These are phyloP conservation scores for Drosophila hydei DNA, from an alignment of 1,140 invertebrate genomes.

Conservation along the genomic window DNA sequence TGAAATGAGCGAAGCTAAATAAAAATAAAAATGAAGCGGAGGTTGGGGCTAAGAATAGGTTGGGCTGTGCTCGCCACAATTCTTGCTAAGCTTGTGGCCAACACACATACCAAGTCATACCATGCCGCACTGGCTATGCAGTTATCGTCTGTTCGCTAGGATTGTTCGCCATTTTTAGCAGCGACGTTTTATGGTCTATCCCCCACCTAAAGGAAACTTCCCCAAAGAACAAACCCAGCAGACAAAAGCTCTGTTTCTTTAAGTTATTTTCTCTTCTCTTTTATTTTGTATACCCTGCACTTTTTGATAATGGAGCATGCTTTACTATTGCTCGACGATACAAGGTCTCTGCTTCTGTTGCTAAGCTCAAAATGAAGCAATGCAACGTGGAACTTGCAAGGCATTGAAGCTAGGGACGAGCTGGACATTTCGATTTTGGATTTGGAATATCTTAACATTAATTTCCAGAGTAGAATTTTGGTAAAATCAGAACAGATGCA, in stretches of 20 bases:
- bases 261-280: conserved; percentile 43
- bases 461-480: no score
- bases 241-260: conserved; percentile 65
- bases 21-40: conserved; percentile 71
- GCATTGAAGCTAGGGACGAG: no score
- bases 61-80: conserved; percentile 47
- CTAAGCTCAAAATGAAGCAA: no score
- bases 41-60: neutral
- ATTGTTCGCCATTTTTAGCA: conserved; percentile 55
- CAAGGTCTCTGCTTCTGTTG: no score
- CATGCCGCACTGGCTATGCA: conserved; percentile 40
- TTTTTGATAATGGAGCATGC: no score
- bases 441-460: no score
- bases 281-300: neutral
- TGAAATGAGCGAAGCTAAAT: conserved; percentile 63
- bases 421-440: no score
- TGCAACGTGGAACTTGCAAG: no score
- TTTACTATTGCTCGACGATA: no score
- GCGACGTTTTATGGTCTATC: conserved; percentile 50
- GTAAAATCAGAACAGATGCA: no score
- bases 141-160: conserved; percentile 69
- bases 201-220: conserved; percentile 4
- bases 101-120: conserved; percentile 25
- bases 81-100: conserved; percentile 55
- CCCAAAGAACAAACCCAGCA: conserved; percentile 25